Conservation (phyloP, 2,888 invertebrate genomes). For the Fragum whitleyi region DNA sequence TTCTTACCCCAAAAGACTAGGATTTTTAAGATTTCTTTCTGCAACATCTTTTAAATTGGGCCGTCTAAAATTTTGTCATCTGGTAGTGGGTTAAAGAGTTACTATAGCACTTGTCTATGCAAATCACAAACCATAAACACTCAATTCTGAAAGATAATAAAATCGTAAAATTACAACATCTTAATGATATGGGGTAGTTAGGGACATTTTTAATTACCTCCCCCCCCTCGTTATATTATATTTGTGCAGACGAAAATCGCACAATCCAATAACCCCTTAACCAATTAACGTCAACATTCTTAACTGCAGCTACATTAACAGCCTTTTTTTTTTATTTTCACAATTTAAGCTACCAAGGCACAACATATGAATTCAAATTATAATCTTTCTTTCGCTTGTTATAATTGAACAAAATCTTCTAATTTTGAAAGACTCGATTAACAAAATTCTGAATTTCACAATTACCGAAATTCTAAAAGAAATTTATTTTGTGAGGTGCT, state of each 20-base stretch:
- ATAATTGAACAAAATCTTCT: no score
- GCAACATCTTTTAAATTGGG: background rate
- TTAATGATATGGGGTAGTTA: slow-evolving; percentile 17
- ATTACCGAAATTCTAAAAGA: no score
- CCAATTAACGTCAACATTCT: no score
- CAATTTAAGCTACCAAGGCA: no score
- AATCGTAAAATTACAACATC: slow-evolving; percentile 14
- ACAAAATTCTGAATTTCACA: no score
- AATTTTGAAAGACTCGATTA: no score
- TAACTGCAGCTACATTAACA: no score
- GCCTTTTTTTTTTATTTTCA: no score
- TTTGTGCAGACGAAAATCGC: slow-evolving; percentile 21
- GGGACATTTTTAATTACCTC: slow-evolving; percentile 16
- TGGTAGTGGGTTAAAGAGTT: background rate
- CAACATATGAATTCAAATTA: no score
- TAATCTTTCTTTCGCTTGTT: no score
- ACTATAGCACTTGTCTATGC: slow-evolving; percentile 8
- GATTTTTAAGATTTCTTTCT: background rate
- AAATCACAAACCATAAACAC: slow-evolving; percentile 11
- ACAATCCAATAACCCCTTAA: background rate
- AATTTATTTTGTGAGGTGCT: no score
- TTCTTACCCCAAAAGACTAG: no score
- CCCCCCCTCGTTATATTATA: background rate
- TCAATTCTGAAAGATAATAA: slow-evolving; percentile 11
- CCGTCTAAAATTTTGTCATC: background rate